phyloP scores from a whole-genome alignment of 2,888 invertebrate species.

The Muscina levida region DNA sequence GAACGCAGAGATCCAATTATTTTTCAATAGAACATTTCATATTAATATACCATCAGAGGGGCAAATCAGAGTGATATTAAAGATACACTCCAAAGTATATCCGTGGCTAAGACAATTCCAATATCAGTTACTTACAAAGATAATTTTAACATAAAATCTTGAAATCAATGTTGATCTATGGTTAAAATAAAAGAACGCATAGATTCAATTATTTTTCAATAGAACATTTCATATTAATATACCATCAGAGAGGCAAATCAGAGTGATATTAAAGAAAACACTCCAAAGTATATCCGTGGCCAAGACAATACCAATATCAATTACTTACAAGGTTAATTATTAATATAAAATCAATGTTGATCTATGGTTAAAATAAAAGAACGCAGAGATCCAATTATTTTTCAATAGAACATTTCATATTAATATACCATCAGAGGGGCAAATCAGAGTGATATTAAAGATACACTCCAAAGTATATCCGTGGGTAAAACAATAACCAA shows the following conservation, averaged over 20 bases:
- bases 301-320: background rate
- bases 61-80: conserved; percentile 44
- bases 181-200: background rate
- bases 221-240: conserved; percentile 38
- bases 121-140: too few species aligned
- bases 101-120: too few species aligned
- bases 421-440: conserved; percentile 48
- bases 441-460: conserved; percentile 41
- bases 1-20: background rate
- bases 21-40: conserved; percentile 18
- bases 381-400: background rate
- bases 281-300: conserved; percentile 43
- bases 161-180: background rate
- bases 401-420: conserved; percentile 14
- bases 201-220: conserved; percentile 21
- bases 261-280: conserved; percentile 27
- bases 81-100: conserved; percentile 38
- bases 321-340: too few species aligned
- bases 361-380: conserved; percentile 21
- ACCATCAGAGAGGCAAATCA: conserved; percentile 49
- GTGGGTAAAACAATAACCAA: conserved; percentile 12
- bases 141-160: background rate
- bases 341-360: background rate
- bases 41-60: conserved; percentile 47
- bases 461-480: conserved; percentile 42